These are phyloP conservation scores for Zaprionus taronus DNA, from an alignment of 1,140 invertebrate genomes.

Conservation along the genomic window DNA sequence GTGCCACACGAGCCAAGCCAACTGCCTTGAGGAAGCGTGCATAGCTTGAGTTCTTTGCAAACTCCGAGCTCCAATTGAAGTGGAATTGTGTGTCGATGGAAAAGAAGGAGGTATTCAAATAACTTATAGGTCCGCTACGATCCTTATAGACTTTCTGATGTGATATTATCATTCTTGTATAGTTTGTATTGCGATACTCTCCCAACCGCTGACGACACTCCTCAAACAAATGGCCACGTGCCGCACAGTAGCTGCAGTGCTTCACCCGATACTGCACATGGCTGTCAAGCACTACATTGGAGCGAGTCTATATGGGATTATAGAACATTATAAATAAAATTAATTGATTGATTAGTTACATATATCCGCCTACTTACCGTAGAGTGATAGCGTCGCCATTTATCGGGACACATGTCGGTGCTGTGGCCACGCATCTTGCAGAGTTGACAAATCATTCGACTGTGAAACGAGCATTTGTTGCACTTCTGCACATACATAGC, in stretches of 20 bases:
- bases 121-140: constrained; percentile 39
- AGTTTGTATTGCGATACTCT: constrained; percentile 55
- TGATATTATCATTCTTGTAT: constrained; percentile 57
- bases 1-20: constrained; percentile 27
- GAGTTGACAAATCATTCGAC: constrained; percentile 85
- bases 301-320: constrained; percentile 78
- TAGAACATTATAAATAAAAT: neutral
- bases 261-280: constrained; percentile 83
- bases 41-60: constrained; percentile 65
- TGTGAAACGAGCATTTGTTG: constrained; percentile 86
- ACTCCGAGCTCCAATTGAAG: constrained; percentile 56
- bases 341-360: no score
- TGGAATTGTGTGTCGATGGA: constrained; percentile 48
- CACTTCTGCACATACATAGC: constrained; percentile 86
- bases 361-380: constrained; percentile 85
- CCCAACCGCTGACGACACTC: constrained; percentile 82
- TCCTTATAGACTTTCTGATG: constrained; percentile 74
- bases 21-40: constrained; percentile 62
- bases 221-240: constrained; percentile 87
- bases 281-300: constrained; percentile 78
- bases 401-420: constrained; percentile 87
- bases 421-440: constrained; percentile 87
- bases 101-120: constrained; percentile 36
- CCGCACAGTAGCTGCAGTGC: constrained; percentile 88
- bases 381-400: constrained; percentile 89